phyloP scores from a whole-genome alignment of 2,113 vertebrate genomes.

The Phrynocephalus versicolor region DNA sequence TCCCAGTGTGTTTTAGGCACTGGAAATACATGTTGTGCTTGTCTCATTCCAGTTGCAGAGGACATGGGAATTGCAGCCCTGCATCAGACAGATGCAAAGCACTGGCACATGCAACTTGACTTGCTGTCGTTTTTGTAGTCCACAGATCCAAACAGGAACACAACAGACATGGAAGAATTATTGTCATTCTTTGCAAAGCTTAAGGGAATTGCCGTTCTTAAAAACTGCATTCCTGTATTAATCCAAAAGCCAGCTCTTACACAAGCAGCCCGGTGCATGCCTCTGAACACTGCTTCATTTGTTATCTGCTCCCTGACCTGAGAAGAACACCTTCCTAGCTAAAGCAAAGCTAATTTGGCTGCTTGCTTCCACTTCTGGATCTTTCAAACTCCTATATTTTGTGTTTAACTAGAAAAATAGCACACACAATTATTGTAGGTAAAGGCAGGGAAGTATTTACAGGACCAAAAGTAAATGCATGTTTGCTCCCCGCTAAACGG shows the following conservation, averaged over 20 bases:
- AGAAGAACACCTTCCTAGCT: constrained; percentile 33
- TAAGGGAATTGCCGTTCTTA: constrained; percentile 56
- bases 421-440: constrained; percentile 15
- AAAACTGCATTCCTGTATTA: constrained; percentile 62
- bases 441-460: not conserved
- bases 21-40: not conserved
- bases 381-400: constrained; percentile 1
- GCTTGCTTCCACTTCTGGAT: constrained; percentile 16
- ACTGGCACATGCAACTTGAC: not conserved
- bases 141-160: not conserved
- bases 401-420: not conserved
- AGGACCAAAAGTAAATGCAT: not conserved
- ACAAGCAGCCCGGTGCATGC: constrained; percentile 24
- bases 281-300: constrained; percentile 42
- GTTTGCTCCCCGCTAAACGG: not conserved
- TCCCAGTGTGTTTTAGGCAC: not conserved
- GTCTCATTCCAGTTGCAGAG: not conserved
- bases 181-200: constrained; percentile 65
- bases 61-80: not conserved
- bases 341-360: constrained; percentile 32
- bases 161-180: constrained; percentile 47
- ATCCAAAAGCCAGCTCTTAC: constrained; percentile 61
- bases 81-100: not conserved
- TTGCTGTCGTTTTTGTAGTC: not conserved
- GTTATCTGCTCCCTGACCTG: constrained; percentile 49